Evolutionary conservation across 2,888 invertebrate species (phyloP).

Genomic region (Brassicogethes aeneus): DNA sequence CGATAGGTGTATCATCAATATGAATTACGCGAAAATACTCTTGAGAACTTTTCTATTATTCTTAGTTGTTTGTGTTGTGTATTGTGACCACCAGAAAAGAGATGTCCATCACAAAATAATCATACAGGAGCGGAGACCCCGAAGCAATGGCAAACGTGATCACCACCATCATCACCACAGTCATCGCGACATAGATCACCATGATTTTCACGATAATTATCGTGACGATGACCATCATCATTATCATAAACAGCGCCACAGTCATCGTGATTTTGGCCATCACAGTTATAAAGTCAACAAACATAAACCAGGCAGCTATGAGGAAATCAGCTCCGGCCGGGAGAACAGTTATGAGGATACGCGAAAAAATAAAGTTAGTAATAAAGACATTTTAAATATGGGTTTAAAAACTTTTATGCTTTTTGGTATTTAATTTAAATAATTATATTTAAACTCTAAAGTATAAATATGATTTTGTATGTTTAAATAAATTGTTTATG

Average conservation of each 20-base stretch:
- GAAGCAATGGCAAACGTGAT: conserved; percentile 1
- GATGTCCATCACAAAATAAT: conserved; percentile 8
- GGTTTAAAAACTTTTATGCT: too few relatives aligned
- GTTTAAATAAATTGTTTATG: too few relatives aligned
- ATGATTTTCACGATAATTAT: conserved; percentile 4
- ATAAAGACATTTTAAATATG: too few relatives aligned
- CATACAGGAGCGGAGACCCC: conserved; percentile 1
- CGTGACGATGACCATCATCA: background rate
- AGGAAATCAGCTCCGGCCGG: conserved; percentile 1
- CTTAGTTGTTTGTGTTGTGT: background rate
- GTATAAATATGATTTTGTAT: too few relatives aligned
- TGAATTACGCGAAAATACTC: background rate
- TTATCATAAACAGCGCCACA: too few relatives aligned
- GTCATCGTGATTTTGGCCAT: too few relatives aligned
- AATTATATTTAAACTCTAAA: too few relatives aligned
- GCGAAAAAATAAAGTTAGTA: too few relatives aligned
- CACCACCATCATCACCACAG: conserved; percentile 2
- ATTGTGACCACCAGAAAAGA: conserved; percentile 2
- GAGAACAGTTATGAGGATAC: too few relatives aligned
- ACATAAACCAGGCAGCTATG: background rate
- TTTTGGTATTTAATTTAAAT: too few relatives aligned
- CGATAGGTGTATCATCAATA: background rate
- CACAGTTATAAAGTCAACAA: conserved; percentile 3
- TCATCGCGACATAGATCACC: background rate
- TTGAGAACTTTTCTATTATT: conserved; percentile 1